Percentiles rank a stretch among this genome's conserved stretches.
Conservation (phyloP, 2,888 invertebrate genomes). For the Eupithecia insigniata region DNA sequence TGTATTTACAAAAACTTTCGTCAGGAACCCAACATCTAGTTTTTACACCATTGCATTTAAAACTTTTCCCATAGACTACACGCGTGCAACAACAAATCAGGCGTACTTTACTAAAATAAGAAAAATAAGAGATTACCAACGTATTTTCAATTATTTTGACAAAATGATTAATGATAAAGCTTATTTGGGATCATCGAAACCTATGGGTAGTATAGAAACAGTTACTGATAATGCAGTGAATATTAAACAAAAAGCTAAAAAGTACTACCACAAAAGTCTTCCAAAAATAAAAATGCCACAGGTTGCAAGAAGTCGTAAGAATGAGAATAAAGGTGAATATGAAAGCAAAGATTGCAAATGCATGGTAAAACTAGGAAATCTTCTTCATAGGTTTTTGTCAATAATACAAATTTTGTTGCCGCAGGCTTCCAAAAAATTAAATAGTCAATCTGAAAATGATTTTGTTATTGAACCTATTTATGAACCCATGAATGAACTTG, state of each 20-base stretch:
- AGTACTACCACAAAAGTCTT: background rate
- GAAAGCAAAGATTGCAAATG: constrained; percentile 56
- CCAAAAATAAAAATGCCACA: background rate
- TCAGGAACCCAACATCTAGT: constrained; percentile 58
- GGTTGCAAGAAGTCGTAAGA: background rate
- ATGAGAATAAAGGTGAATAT: background rate
- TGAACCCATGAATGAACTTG: background rate
- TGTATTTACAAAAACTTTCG: constrained; percentile 58
- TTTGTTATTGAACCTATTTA: background rate
- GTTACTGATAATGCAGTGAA: constrained; percentile 35
- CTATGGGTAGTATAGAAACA: constrained; percentile 45
- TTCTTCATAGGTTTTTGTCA: constrained; percentile 55
- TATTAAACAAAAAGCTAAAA: constrained; percentile 2
- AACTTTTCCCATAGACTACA: constrained; percentile 60
- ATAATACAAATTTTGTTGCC: constrained; percentile 56
- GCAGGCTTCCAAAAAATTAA: background rate
- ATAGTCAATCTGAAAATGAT: background rate
- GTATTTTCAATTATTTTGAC: constrained; percentile 68
- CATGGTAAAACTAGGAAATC: constrained; percentile 50
- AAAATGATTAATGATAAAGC: constrained; percentile 69
- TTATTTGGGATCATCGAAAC: constrained; percentile 48
- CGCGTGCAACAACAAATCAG: constrained; percentile 60
- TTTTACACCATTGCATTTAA: constrained; percentile 63
- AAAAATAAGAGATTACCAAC: constrained; percentile 69
- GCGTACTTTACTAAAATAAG: constrained; percentile 70